Evolutionary conservation across 2,888 invertebrate species (phyloP), one percentile per base, ranked within the genome.

Genomic region (Drosophila neotestacea): DNA sequence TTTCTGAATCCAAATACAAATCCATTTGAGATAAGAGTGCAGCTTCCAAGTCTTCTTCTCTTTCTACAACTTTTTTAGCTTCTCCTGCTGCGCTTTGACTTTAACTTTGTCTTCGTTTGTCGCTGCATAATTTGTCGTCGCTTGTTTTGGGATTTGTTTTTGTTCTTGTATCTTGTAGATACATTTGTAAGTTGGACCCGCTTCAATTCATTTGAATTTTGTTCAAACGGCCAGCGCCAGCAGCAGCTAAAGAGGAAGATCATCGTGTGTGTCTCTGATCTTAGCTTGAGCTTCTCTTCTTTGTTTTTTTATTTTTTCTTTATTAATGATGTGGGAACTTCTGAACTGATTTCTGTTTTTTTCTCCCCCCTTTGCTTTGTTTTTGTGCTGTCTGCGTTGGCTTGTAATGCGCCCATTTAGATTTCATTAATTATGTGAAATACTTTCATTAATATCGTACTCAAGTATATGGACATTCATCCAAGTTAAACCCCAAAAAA

Each of bases 301-400:
- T 10, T 34, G 10, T 28, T 60, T 60, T 65, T 80, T 38, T 6
- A 10, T 16, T 32, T 41, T 13, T 44, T 60, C 60, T 66, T 79
- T 82, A 83, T 89, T 87, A 89, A 88, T 87, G 86, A 87, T 89
- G 90, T 89, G 87, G 88, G 88, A 86, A 87, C 79, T 89, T 85
- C 88, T 85, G 88, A 55, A 56, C 66, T 68, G 79, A 74, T 70
- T 64, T 79, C 36, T 61, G 42, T 55, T 55, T 56, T 58, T 41
- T 2, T 41, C 4, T 46, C 28, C 22, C 11, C 7, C 9, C 28
- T 9, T 34, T 16, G 32, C 60, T 55, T 70, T 46, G 50, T 50
- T 42, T 61, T 54, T 61, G 34, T 51, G 34, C 48, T 61, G 62
- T 62, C 64, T 77, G 71, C 42, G 51, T 62, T 67, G 66, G 9